Evolutionary conservation across 1,140 invertebrate species (phyloP).

Genomic region (Archegozetes longisetosus): DNA sequence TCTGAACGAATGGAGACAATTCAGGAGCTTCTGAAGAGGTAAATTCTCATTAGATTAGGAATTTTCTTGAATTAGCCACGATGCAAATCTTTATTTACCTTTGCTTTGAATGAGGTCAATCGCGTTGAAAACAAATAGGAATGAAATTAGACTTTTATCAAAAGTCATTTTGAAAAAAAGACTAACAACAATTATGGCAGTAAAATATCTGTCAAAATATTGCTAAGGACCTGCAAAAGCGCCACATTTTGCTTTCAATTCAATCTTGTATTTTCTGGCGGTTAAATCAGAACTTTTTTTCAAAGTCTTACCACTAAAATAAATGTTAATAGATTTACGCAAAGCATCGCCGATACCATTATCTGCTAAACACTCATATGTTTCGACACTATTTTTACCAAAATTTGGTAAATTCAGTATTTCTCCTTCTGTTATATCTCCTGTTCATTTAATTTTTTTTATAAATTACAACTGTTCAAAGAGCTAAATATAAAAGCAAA

Average conservation of each 20-base stretch:
- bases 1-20: neutral
- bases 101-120: neutral
- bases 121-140: neutral
- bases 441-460: constrained; percentile 1
- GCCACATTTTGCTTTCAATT: too few species aligned
- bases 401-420: constrained; percentile 10
- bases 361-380: constrained; percentile 14
- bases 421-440: constrained; percentile 8
- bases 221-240: neutral
- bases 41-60: neutral
- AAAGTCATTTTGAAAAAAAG: neutral
- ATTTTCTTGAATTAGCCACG: neutral
- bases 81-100: neutral
- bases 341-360: constrained; percentile 15
- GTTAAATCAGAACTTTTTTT: too few species aligned
- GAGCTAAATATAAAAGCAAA: constrained; percentile 3
- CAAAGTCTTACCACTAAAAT: constrained; percentile 11
- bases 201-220: neutral
- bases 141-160: neutral
- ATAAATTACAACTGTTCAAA: constrained; percentile 8
- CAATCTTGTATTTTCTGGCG: too few species aligned
- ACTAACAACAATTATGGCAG: neutral
- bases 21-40: too few species aligned
- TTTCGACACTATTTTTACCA: constrained; percentile 7
- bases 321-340: constrained; percentile 13